Percentiles rank a stretch among this genome's conserved stretches.
phyloP scores from a whole-genome alignment of 2,888 invertebrate species.

The Alloscopus bannaensis region DNA sequence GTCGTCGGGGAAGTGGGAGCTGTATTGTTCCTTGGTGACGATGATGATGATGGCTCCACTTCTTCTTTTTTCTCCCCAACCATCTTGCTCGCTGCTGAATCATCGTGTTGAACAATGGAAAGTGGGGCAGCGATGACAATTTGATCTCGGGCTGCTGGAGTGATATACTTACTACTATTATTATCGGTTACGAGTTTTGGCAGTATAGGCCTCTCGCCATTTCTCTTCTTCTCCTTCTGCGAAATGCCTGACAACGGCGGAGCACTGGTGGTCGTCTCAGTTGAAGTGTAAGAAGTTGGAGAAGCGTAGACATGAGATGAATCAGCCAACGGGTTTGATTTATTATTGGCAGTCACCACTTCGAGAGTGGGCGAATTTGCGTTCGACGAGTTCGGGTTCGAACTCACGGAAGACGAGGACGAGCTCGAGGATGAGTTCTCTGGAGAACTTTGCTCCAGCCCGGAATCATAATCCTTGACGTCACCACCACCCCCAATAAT shows the following conservation, averaged over 20 bases:
- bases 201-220: constrained; percentile 39
- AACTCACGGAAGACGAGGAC: background rate
- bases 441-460: constrained; percentile 72
- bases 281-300: constrained; percentile 16
- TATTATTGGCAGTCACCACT: constrained; percentile 42
- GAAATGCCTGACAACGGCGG: background rate
- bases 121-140: constrained; percentile 61
- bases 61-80: background rate
- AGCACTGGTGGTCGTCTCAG: no score
- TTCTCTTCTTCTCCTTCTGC: constrained; percentile 18
- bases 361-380: constrained; percentile 5
- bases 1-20: constrained; percentile 35
- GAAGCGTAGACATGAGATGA: constrained; percentile 6
- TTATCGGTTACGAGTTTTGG: constrained; percentile 52
- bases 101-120: constrained; percentile 36
- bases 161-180: constrained; percentile 33
- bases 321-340: constrained; percentile 56
- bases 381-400: background rate
- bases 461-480: constrained; percentile 70
- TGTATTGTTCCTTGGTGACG: constrained; percentile 29
- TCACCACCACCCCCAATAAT: constrained; percentile 12
- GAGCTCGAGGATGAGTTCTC: constrained; percentile 63
- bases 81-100: background rate
- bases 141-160: constrained; percentile 39
- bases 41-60: constrained; percentile 15